Evolutionary conservation across 2,888 invertebrate genomes (phyloP).

Genomic region (Tyria jacobaeae): DNA sequence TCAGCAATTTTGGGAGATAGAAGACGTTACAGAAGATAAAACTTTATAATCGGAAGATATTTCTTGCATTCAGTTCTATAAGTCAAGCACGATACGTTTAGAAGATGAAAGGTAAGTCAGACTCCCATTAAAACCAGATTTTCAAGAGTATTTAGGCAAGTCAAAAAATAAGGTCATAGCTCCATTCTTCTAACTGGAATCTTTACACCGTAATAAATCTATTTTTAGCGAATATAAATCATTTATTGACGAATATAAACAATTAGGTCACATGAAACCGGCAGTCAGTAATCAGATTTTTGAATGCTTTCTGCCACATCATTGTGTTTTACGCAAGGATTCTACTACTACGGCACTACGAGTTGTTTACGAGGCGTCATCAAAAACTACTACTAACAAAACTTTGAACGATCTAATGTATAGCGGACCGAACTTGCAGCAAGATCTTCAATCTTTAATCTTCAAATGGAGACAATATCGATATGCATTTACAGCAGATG

Average conservation of each 20-base stretch:
- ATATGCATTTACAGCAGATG: too few species aligned
- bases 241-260: constrained; percentile 14
- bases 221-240: constrained; percentile 15
- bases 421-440: constrained; percentile 29
- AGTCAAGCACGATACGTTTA: constrained; percentile 5
- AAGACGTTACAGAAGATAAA: constrained; percentile 1
- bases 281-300: not conserved
- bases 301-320: constrained; percentile 5
- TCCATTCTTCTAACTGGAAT: constrained; percentile 9
- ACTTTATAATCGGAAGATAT: constrained; percentile 9
- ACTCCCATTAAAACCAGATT: constrained; percentile 8
- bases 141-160: constrained; percentile 4
- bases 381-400: not conserved
- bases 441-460: constrained; percentile 26
- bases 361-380: constrained; percentile 10
- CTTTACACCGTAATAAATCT: too few species aligned
- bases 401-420: constrained; percentile 23
- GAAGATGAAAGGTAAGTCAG: constrained; percentile 4
- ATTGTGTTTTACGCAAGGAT: constrained; percentile 3
- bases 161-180: constrained; percentile 11
- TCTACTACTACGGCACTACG: constrained; percentile 10
- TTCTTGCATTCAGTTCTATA: constrained; percentile 7
- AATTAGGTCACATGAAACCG: constrained; percentile 4
- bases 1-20: constrained; percentile 12
- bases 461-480: constrained; percentile 28